Evolutionary conservation across 2,113 vertebrate species (phyloP).

Genomic region (Upupa epops): DNA sequence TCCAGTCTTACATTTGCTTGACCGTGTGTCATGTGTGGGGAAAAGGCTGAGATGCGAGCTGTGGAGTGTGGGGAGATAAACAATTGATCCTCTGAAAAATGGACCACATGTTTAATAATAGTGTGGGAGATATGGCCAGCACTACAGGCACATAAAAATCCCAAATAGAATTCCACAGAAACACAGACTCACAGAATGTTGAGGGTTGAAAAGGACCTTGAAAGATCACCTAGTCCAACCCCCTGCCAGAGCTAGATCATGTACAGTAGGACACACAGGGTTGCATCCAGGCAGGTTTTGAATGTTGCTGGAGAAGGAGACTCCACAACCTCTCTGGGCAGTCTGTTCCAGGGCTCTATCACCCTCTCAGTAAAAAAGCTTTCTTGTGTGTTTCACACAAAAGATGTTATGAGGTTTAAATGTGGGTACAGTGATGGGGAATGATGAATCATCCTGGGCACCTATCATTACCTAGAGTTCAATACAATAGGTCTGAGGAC

Average conservation of each 20-base stretch:
- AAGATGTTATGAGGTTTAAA: slow-evolving; percentile 62
- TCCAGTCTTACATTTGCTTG: not conserved
- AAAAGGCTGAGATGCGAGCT: not conserved
- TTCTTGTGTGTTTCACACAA: not conserved
- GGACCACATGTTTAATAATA: not conserved
- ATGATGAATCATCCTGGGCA: slow-evolving; percentile 69
- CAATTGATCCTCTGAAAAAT: not conserved
- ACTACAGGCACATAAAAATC: slow-evolving; percentile 40
- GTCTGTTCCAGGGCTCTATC: no score
- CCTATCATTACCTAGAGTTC: slow-evolving; percentile 59
- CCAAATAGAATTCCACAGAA: no score
- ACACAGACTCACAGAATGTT: no score
- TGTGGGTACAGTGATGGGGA: slow-evolving; percentile 62
- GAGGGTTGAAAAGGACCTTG: no score
- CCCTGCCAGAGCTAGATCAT: no score
- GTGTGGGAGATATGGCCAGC: not conserved
- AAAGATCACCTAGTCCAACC: no score
- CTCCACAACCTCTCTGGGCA: no score
- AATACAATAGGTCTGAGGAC: slow-evolving; percentile 60
- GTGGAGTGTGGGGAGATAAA: not conserved
- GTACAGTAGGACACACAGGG: no score
- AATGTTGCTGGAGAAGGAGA: no score
- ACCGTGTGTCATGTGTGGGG: not conserved
- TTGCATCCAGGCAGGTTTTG: no score
- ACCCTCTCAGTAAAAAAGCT: no score